These are phyloP conservation scores for Melanaphis sacchari DNA, from an alignment of 1,140 invertebrate species.

Conservation along the genomic window DNA sequence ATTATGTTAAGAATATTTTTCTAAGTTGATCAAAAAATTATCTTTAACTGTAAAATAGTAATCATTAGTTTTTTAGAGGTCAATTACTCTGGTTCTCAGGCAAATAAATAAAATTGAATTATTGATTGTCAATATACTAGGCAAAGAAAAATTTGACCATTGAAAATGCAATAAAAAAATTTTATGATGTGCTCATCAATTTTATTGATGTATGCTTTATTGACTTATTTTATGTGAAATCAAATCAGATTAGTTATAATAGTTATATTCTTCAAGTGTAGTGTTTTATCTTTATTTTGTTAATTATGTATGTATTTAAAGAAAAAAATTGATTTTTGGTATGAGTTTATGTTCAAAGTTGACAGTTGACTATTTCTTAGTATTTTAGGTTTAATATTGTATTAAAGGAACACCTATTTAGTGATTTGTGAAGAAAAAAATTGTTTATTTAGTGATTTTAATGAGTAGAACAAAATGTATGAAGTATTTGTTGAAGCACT, in stretches of 20 bases:
- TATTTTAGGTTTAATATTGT: background rate
- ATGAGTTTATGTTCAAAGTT: background rate
- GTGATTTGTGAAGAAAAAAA: slow-evolving; percentile 15
- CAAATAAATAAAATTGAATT: background rate
- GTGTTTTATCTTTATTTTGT: background rate
- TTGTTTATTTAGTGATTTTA: slow-evolving; percentile 35
- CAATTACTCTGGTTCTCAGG: background rate
- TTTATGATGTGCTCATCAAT: background rate
- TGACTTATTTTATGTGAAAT: background rate
- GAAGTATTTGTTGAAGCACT: slow-evolving; percentile 50
- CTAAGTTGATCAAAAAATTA: background rate
- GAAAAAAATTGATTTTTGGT: background rate
- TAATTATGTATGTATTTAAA: background rate
- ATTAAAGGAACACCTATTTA: background rate
- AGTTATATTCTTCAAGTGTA: background rate
- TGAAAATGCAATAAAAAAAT: background rate
- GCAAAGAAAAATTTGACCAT: background rate
- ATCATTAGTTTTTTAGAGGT: slow-evolving; percentile 12
- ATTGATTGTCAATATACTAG: slow-evolving; percentile 1
- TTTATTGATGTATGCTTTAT: background rate
- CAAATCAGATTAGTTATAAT: background rate
- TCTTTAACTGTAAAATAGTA: background rate
- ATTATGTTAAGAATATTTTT: background rate
- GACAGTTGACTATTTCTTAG: background rate
- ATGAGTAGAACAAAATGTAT: slow-evolving; percentile 42